A percentile compares a stretch with the other conserved stretches of the same genome.
Evolutionary conservation across 2,888 invertebrate species (phyloP).

Genomic region (Monoplex corrugatus): DNA sequence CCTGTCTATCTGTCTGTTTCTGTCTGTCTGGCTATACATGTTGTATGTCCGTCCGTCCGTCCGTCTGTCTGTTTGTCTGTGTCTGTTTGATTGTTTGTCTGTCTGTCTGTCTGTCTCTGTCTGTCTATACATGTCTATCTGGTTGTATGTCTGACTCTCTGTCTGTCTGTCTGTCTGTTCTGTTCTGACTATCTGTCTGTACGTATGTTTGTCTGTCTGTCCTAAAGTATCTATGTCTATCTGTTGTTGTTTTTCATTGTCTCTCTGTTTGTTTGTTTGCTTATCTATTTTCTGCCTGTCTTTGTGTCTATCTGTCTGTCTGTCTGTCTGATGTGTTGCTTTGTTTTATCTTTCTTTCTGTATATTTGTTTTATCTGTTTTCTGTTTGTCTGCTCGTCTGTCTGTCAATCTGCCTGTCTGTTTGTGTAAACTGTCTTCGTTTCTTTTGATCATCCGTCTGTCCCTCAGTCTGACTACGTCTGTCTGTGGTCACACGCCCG

Average conservation of each 20-base stretch:
- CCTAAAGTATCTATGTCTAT: neutral
- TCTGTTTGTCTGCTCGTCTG: too few species aligned
- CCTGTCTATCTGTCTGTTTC: neutral
- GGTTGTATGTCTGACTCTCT: neutral
- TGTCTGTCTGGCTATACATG: too few species aligned
- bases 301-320: neutral
- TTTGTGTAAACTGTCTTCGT: too few species aligned
- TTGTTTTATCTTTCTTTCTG: too few species aligned
- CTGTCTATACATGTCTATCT: neutral
- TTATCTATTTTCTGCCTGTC: neutral
- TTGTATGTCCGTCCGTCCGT: neutral
- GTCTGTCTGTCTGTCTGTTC: neutral
- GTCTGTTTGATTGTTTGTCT: neutral
- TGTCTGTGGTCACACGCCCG: too few species aligned
- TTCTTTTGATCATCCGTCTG: too few species aligned
- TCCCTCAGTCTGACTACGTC: too few species aligned
- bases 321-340: neutral
- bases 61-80: neutral
- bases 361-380: too few species aligned
- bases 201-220: neutral
- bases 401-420: too few species aligned
- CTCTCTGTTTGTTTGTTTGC: neutral
- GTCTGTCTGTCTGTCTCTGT: neutral
- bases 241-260: neutral
- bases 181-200: neutral